A percentile compares a stretch with the other conserved stretches of the same genome.
These are phyloP conservation scores for Syrmaticus mikado DNA, from an alignment of 2,113 vertebrate genomes.

Conservation along the genomic window DNA sequence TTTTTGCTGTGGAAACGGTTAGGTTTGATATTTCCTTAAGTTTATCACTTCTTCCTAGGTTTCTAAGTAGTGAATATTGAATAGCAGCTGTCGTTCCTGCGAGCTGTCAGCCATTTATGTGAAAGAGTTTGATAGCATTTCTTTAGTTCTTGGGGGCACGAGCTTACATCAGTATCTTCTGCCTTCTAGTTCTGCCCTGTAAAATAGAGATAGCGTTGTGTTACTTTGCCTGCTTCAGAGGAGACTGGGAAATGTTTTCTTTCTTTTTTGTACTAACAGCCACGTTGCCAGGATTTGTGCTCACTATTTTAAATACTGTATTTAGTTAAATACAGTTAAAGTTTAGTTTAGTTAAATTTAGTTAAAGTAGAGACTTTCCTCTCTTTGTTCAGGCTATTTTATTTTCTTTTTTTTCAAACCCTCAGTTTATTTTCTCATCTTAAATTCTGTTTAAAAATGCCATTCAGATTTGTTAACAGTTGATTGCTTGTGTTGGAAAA, in stretches of 20 bases:
- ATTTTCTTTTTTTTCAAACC: background rate
- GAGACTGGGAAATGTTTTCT: background rate
- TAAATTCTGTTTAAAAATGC: background rate
- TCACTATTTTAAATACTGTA: background rate
- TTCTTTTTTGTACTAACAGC: background rate
- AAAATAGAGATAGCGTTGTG: background rate
- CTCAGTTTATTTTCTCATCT: background rate
- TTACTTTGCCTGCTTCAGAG: background rate
- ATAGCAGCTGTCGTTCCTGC: background rate
- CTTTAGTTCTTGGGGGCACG: rapidly evolving
- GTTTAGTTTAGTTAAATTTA: background rate
- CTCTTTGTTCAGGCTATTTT: background rate
- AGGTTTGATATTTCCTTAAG: background rate
- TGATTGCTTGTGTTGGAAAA: conserved; percentile 15
- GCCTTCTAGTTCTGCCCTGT: background rate
- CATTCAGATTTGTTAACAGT: background rate
- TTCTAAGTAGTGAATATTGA: background rate
- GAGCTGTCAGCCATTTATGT: background rate
- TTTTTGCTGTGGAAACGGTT: background rate
- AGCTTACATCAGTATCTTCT: background rate
- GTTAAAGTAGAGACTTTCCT: background rate
- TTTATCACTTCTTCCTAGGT: background rate
- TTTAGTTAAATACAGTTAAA: background rate
- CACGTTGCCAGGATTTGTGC: background rate
- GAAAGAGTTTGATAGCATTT: background rate